A percentile compares a stretch with the other conserved stretches of the same genome.
Evolutionary conservation across 2,888 invertebrate species (phyloP).

Genomic region (Cheilosia urbana): DNA sequence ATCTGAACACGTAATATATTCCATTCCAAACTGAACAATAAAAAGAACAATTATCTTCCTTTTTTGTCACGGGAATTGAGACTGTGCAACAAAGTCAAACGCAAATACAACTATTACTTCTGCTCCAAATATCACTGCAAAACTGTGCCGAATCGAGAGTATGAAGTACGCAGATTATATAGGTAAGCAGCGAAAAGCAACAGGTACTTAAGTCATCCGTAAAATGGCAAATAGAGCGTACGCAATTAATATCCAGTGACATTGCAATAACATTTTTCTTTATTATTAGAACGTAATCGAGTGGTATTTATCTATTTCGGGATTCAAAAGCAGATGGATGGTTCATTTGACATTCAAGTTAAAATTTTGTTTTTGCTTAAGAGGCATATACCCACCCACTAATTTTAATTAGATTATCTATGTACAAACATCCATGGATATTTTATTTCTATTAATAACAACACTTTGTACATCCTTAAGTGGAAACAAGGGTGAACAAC

Average conservation of each 20-base stretch:
- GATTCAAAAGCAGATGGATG: constrained; percentile 22
- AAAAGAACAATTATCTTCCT: background rate
- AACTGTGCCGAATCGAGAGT: background rate
- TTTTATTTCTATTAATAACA: background rate
- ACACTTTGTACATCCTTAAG: background rate
- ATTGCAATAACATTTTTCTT: background rate
- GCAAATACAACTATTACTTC: constrained; percentile 13
- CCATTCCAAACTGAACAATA: background rate
- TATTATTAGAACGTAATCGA: background rate
- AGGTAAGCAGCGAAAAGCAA: constrained; percentile 13
- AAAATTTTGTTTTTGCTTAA: background rate
- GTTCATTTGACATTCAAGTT: constrained; percentile 52
- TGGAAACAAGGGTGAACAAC: background rate
- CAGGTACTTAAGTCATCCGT: constrained; percentile 27
- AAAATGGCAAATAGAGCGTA: background rate
- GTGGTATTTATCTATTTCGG: constrained; percentile 25
- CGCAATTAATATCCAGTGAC: constrained; percentile 26
- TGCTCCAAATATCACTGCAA: constrained; percentile 27
- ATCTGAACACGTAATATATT: background rate
- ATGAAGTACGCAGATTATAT: background rate
- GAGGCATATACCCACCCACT: constrained; percentile 53
- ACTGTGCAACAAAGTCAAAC: background rate
- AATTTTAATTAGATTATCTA: constrained; percentile 55
- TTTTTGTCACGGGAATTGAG: no score
- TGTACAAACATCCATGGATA: constrained; percentile 24